phyloP scores from a whole-genome alignment of 2,888 invertebrate genomes.

The Cantharis nigra region DNA sequence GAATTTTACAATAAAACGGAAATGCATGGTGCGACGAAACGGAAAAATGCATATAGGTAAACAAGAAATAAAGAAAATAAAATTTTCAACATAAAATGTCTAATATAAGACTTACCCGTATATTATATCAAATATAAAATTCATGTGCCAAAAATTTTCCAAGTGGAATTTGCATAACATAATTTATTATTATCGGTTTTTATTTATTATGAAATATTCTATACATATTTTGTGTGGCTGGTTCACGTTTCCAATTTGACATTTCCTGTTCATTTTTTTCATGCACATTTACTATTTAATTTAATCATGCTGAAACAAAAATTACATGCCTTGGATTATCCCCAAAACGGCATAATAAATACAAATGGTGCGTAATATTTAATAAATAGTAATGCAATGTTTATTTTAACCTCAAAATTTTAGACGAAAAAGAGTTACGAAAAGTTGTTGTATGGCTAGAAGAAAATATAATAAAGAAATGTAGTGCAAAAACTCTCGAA shows the following conservation, averaged over 20 bases:
- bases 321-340: constrained; percentile 77
- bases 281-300: not conserved
- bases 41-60: too few relatives aligned
- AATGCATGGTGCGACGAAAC: too few relatives aligned
- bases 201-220: too few relatives aligned
- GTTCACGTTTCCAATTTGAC: not conserved
- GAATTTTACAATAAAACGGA: too few relatives aligned
- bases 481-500: constrained; percentile 80
- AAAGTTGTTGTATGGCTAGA: constrained; percentile 89
- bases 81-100: too few relatives aligned
- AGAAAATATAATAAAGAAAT: constrained; percentile 89
- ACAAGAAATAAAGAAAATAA: too few relatives aligned
- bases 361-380: constrained; percentile 64
- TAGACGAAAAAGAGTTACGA: constrained; percentile 81
- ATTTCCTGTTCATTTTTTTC: not conserved
- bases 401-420: constrained; percentile 38
- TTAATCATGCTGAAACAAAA: constrained; percentile 74
- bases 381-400: not conserved
- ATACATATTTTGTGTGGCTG: not conserved
- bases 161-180: too few relatives aligned
- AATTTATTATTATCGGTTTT: too few relatives aligned
- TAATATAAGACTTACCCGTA: too few relatives aligned
- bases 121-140: too few relatives aligned
- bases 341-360: constrained; percentile 72
- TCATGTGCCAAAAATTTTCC: too few relatives aligned